These are phyloP conservation scores for Rhizoglyphus robini DNA, from an alignment of 1,140 invertebrate genomes.

Conservation along the genomic window DNA sequence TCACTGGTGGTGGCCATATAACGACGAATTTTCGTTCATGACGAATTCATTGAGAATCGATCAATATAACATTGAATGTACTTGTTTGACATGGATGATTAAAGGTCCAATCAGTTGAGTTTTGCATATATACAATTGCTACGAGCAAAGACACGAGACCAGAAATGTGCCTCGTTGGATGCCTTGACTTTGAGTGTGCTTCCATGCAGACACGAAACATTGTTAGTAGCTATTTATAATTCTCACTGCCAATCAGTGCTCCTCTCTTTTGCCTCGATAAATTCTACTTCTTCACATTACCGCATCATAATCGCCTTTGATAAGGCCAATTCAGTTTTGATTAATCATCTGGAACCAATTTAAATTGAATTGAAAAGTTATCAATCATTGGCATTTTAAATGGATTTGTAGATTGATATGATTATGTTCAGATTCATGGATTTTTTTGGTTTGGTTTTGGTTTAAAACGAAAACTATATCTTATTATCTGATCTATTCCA, in stretches of 20 bases:
- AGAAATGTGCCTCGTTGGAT: background rate
- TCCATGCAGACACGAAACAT: background rate
- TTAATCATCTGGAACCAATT: too few relatives aligned
- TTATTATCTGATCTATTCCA: too few relatives aligned
- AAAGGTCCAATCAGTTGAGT: background rate
- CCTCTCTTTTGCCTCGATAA: background rate
- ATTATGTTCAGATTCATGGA: too few relatives aligned
- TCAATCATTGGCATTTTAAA: too few relatives aligned
- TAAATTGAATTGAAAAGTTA: too few relatives aligned
- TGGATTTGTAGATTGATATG: too few relatives aligned
- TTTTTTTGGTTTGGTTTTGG: too few relatives aligned
- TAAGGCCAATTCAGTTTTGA: background rate
- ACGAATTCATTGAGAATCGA: background rate
- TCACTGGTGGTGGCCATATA: too few relatives aligned
- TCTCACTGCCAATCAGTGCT: background rate
- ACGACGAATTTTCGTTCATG: background rate
- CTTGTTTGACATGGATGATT: too few relatives aligned
- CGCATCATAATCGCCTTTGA: background rate
- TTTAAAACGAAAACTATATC: too few relatives aligned
- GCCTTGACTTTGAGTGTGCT: conserved; percentile 15
- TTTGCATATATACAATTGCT: background rate
- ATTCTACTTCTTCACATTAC: background rate
- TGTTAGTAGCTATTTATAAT: conserved; percentile 5
- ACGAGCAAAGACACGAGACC: background rate
- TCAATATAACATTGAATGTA: background rate